Conservation (phyloP, 2,888 invertebrate genomes). For the Strigamia maritima region DNA sequence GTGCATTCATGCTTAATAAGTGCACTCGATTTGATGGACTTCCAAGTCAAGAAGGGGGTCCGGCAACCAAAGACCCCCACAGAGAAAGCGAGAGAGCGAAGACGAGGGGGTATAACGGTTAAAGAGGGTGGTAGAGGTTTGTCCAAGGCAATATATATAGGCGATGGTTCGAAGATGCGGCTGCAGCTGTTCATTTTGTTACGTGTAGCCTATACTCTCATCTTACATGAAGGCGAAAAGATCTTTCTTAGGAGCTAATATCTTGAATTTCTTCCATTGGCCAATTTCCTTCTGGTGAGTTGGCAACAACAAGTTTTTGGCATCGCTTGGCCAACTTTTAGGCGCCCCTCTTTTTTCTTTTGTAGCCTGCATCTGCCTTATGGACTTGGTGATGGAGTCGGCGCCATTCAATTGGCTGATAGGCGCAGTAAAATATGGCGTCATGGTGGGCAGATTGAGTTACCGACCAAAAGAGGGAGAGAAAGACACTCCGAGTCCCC, state of each 20-base stretch:
- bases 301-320: constrained; percentile 21
- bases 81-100: not conserved
- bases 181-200: not conserved
- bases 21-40: constrained; percentile 20
- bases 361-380: not conserved
- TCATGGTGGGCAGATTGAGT: constrained; percentile 26
- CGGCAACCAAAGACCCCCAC: not conserved
- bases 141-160: not conserved
- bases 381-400: constrained; percentile 26
- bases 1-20: not conserved
- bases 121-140: not conserved
- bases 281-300: constrained; percentile 27
- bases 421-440: constrained; percentile 26
- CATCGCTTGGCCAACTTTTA: constrained; percentile 12
- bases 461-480: constrained; percentile 26
- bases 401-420: constrained; percentile 26
- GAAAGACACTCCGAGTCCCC: constrained; percentile 16
- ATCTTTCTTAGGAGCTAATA: not conserved
- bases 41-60: constrained; percentile 19
- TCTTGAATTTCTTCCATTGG: constrained; percentile 24
- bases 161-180: not conserved
- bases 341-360: not conserved
- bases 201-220: not conserved
- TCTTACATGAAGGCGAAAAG: not conserved
- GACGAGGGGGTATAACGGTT: not conserved